Conservation (phyloP, 37 sponge, comb jelly and placozoan species). For the Theonella swinhoei region DNA sequence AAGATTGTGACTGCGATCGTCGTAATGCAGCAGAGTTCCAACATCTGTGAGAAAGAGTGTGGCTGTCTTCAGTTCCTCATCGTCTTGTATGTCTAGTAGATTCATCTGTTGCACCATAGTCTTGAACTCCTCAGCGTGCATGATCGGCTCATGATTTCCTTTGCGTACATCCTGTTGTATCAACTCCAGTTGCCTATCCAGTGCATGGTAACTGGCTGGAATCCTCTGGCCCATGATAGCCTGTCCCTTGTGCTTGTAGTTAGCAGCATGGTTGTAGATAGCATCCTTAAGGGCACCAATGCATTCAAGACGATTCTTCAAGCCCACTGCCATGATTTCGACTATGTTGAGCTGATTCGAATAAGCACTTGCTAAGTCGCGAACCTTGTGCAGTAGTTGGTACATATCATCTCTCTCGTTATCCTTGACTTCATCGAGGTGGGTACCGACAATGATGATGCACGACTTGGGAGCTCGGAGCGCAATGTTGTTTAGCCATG, state of each 20-base stretch:
- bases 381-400: constrained; percentile 49
- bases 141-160: constrained; percentile 66
- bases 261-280: constrained; percentile 85
- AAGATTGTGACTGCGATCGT: constrained; percentile 81
- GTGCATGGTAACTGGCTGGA: constrained; percentile 87
- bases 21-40: constrained; percentile 88
- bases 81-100: constrained; percentile 70
- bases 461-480: constrained; percentile 80
- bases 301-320: constrained; percentile 61
- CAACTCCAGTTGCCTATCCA: constrained; percentile 68
- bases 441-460: constrained; percentile 88
- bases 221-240: constrained; percentile 82
- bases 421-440: constrained; percentile 78
- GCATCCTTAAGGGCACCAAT: constrained; percentile 74
- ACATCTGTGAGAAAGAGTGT: constrained; percentile 83
- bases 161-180: constrained; percentile 67
- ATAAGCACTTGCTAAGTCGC: constrained; percentile 38
- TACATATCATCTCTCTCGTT: constrained; percentile 41
- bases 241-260: constrained; percentile 50
- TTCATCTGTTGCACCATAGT: constrained; percentile 64
- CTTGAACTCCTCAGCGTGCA: constrained; percentile 72
- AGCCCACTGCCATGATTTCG: constrained; percentile 64
- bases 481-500: constrained; percentile 93
- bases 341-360: constrained; percentile 55
- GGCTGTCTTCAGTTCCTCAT: constrained; percentile 84